phyloP scores from a whole-genome alignment of 1,140 invertebrate species.

The Mya arenaria region DNA sequence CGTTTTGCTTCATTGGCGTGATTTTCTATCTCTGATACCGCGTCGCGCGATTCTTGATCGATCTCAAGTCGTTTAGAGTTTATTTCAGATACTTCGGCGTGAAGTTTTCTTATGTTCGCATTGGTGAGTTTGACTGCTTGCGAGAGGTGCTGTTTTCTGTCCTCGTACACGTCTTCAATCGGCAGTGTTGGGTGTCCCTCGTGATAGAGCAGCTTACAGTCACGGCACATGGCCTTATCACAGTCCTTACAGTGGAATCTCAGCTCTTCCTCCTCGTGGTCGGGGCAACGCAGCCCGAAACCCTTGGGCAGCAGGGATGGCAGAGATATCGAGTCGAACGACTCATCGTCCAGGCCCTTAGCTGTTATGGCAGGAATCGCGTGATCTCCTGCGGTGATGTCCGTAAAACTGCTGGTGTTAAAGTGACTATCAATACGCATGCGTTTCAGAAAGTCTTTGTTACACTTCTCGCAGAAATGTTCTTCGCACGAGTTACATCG shows the following conservation, averaged over 20 bases:
- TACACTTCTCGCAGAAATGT: constrained; percentile 51
- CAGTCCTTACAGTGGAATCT: constrained; percentile 50
- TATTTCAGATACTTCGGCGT: constrained; percentile 42
- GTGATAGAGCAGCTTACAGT: constrained; percentile 41
- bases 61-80: constrained; percentile 47
- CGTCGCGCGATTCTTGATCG: constrained; percentile 44
- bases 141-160: constrained; percentile 35
- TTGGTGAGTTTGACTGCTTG: constrained; percentile 43
- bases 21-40: constrained; percentile 44
- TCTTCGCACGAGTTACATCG: constrained; percentile 43
- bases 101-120: constrained; percentile 39
- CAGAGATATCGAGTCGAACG: constrained; percentile 36
- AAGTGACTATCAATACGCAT: constrained; percentile 38
- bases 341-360: constrained; percentile 25
- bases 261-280: constrained; percentile 48
- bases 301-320: constrained; percentile 40
- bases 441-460: constrained; percentile 42
- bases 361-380: constrained; percentile 27
- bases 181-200: constrained; percentile 41
- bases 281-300: constrained; percentile 37
- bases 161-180: constrained; percentile 44
- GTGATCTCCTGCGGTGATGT: constrained; percentile 33
- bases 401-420: constrained; percentile 14
- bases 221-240: constrained; percentile 32
- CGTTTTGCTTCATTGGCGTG: constrained; percentile 45